These are phyloP conservation scores for Eupithecia exiguata DNA, from an alignment of 2,888 invertebrate genomes.

Conservation along the genomic window DNA sequence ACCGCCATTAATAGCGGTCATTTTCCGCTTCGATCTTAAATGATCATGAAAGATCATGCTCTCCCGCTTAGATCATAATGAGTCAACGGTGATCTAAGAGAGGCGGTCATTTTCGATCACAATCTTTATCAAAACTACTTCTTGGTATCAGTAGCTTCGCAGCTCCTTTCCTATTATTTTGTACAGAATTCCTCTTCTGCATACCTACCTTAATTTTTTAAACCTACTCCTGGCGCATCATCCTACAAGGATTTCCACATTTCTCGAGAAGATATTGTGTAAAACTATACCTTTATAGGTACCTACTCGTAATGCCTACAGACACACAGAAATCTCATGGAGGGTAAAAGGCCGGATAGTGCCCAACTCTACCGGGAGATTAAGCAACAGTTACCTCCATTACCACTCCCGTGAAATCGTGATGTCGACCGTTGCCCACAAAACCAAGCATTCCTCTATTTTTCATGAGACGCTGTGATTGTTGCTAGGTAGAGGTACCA, in stretches of 20 bases:
- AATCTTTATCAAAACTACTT: too few species aligned
- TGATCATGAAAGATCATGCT: too few species aligned
- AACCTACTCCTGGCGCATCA: too few species aligned
- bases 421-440: conserved; percentile 71
- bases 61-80: not conserved
- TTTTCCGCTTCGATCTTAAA: too few species aligned
- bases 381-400: conserved; percentile 52
- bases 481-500: conserved; percentile 11
- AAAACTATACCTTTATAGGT: too few species aligned
- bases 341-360: not conserved
- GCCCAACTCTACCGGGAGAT: conserved; percentile 20
- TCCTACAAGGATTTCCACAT: not conserved
- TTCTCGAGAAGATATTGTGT: not conserved
- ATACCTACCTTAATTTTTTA: not conserved
- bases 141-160: too few species aligned
- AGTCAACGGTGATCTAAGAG: not conserved
- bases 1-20: not conserved
- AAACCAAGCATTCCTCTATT: conserved; percentile 69
- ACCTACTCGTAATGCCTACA: too few species aligned
- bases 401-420: conserved; percentile 75
- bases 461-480: conserved; percentile 46
- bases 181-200: not conserved
- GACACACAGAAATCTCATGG: not conserved
- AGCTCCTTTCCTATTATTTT: not conserved
- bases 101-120: too few species aligned